Evolutionary conservation across 1,140 invertebrate species (phyloP), one percentile per base, ranked within the genome.

Genomic region (Saccostrea cuccullata): DNA sequence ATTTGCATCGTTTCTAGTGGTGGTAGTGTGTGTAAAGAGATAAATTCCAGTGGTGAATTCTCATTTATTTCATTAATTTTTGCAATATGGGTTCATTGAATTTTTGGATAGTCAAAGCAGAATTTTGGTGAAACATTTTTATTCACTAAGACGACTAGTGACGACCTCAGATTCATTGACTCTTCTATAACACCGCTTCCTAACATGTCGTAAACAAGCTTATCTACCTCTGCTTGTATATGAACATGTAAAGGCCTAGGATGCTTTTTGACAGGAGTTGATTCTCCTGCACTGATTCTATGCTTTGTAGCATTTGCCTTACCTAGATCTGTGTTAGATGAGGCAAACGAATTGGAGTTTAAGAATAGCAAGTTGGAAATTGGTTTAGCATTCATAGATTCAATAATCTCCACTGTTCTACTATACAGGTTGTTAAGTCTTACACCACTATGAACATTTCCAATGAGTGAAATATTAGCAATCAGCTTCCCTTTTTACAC

Each of bases 311-410:
- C 73, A 20, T 58, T 82, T 11, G 89, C 90, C 82, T 84, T 36
- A 0, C 90, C 89, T 55, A 91, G 82, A 56, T 91, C 90, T 87
- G n/a, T 40, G 20, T 88, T 40, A 5, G 58, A 23, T n/a, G 84
- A 5, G 17, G 87, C 84, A 77, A 88, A 88, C 9, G 26, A 36
- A 36, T 36, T 36, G 30, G 30, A 36, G 30, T 1, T 36, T 36
- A 0, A 70, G 0, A 70, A 73, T 5, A 88, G 64, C 26, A 88
- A 73, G n/a, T 85, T 70, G 13, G 1, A 23, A 17, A 88, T 58
- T 17, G n/a, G 55, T 55, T 8, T 86, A 13, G 47, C 84, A 47
- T 87, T 58, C 15, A 2, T 55, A 17, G 20, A 87, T 26, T 15
- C 86, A 26, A 47, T 11, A 12, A 56, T 26, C 8, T 23, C 23